Evolutionary conservation across 2,888 invertebrate species (phyloP), one percentile per base, ranked within the genome.

Genomic region (Acholoe squamosa): DNA sequence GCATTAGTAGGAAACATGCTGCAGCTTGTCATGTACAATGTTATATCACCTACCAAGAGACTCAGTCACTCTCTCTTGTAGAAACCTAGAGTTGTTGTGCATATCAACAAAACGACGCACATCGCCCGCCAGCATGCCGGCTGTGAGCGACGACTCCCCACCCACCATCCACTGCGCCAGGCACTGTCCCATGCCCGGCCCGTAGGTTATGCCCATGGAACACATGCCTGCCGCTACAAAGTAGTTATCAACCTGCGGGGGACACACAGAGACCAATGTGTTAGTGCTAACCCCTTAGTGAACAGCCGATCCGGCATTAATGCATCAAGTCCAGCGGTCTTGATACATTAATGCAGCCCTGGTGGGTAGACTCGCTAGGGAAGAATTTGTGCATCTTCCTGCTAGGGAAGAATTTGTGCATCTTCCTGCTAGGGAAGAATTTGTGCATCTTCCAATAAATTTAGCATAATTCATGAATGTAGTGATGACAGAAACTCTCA

Each of bases 151-250:
- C 0, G 98, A 97, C 92, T 97, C 97, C 0, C 98, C 98, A 92
- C 98, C 97, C 0, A 98, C 97, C 80, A 99, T 98, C 95, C 98
- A 97, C 95, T 99, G 98, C 0, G 98, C 98, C 0, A 98, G 97
- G 0, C 98, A 97, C 94, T 98, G 97, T 0, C 99, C 99, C n/a
- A 99, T 98, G 7, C 99, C 99, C 0, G 99, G 99, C 0, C 99
- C 98, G 14, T 98, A 98, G 0, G 98, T 98, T 84, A 99, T 97
- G n/a, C 99, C 99, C 52, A 98, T 98, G 0, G 99, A 98, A 96
- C 98, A 98, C 97, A 99, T 98, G 1, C 99, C 99, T 61, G 99
- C 98, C 0, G 99, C 98, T 67, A 99, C 97, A 95, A 97, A 97
- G 95, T 99, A 99, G 94, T 98, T 98, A 93, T 97, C 97, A 93